phyloP scores from a whole-genome alignment of 2,888 invertebrate genomes.

The Heliconius cydno region DNA sequence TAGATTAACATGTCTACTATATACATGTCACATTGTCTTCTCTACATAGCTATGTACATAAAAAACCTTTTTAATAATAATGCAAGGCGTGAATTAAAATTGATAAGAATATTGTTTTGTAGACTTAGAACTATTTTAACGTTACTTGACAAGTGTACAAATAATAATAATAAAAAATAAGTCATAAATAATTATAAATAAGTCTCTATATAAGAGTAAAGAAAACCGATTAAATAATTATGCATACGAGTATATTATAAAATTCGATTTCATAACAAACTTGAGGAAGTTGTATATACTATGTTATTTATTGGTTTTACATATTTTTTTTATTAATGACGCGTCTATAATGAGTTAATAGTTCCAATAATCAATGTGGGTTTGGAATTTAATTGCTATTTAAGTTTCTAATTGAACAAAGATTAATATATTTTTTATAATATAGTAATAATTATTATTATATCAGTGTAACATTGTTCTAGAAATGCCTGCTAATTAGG shows the following conservation, averaged over 20 bases:
- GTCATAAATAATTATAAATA: neutral
- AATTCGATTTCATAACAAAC: conserved; percentile 1
- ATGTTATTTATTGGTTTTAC: conserved; percentile 1
- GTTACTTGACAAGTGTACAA: neutral
- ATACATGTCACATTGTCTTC: no score
- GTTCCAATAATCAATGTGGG: conserved; percentile 9
- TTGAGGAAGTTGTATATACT: conserved; percentile 3
- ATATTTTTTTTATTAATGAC: neutral
- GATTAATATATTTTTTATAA: neutral
- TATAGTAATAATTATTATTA: neutral
- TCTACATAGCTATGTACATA: neutral
- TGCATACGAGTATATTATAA: neutral
- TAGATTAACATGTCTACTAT: no score
- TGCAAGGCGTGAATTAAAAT: neutral
- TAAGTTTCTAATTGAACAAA: conserved; percentile 13
- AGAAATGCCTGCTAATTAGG: neutral
- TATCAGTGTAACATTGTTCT: neutral
- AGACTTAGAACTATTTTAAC: neutral
- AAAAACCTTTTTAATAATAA: neutral
- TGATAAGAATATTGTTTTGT: neutral
- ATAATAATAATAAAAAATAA: neutral
- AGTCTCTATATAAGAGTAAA: neutral
- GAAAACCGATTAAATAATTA: no score
- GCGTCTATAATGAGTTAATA: conserved; percentile 4
- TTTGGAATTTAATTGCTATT: conserved; percentile 5